A percentile compares a stretch with the other conserved stretches of the same genome.
These are phyloP conservation scores for Gopherus flavomarginatus DNA, from an alignment of 2,113 vertebrate genomes.

Conservation along the genomic window DNA sequence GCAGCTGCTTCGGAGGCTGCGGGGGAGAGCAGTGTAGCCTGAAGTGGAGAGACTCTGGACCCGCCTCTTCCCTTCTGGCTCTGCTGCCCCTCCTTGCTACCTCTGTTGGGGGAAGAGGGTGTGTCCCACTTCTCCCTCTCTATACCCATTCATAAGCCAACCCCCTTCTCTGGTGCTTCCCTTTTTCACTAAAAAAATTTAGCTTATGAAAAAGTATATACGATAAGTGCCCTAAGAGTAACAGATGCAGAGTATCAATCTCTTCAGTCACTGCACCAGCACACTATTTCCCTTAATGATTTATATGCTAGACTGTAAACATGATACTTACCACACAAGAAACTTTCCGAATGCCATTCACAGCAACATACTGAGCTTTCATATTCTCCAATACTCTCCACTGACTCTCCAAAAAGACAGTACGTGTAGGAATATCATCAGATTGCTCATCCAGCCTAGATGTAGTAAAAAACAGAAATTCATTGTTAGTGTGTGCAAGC, in stretches of 20 bases:
- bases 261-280: background rate
- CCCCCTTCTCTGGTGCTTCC: no score
- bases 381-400: constrained; percentile 95
- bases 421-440: constrained; percentile 79
- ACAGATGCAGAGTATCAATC: background rate
- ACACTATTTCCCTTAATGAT: background rate
- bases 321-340: constrained; percentile 91
- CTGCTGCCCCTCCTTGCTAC: no score
- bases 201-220: no score
- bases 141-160: no score
- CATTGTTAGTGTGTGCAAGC: background rate
- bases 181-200: no score
- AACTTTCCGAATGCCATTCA: constrained; percentile 96
- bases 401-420: constrained; percentile 87
- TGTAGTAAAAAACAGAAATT: background rate
- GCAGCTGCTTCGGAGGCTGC: no score
- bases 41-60: no score
- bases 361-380: constrained; percentile 95
- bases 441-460: constrained; percentile 90
- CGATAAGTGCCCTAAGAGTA: background rate
- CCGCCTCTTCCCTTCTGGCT: no score
- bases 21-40: no score
- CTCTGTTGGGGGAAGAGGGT: no score
- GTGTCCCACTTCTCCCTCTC: no score
- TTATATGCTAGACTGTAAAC: background rate